Percentiles rank a stretch among this genome's conserved stretches.
Evolutionary conservation across 2,888 invertebrate genomes (phyloP).

Genomic region (Melieria picta): DNA sequence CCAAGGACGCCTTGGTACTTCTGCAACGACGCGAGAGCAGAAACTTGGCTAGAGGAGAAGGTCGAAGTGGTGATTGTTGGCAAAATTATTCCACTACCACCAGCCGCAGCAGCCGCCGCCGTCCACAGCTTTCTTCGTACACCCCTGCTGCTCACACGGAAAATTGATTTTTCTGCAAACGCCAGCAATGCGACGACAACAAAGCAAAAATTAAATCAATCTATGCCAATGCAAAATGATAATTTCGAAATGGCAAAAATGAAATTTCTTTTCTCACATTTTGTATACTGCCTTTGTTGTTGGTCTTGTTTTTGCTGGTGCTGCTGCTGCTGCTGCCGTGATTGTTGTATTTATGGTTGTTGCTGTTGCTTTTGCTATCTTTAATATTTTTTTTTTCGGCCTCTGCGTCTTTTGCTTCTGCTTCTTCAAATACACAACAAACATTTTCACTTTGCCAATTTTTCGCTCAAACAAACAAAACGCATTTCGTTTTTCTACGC

Average conservation of each 20-base stretch:
- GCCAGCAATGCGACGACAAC: background rate
- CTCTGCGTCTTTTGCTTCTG: constrained; percentile 18
- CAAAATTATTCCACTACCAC: background rate
- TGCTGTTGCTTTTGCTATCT: constrained; percentile 20
- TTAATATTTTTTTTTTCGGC: constrained; percentile 18
- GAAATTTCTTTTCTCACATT: constrained; percentile 32
- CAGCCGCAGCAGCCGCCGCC: background rate
- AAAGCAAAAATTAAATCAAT: background rate
- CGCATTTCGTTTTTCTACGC: background rate
- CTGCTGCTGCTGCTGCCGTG: constrained; percentile 25
- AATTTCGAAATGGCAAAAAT: constrained; percentile 17
- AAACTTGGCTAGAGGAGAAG: background rate
- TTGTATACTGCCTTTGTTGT: constrained; percentile 24
- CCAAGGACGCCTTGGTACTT: constrained; percentile 1
- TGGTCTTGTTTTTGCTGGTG: constrained; percentile 19
- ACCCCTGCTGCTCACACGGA: background rate
- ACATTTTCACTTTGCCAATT: constrained; percentile 38
- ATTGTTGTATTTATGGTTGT: constrained; percentile 15
- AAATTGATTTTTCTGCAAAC: constrained; percentile 24
- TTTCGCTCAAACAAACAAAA: background rate
- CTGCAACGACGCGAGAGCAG: background rate
- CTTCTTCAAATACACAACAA: constrained; percentile 38
- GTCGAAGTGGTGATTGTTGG: background rate
- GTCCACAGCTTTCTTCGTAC: background rate
- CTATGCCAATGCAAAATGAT: background rate